phyloP scores from a whole-genome alignment of 2,113 vertebrate genomes.

The Camelus dromedarius region DNA sequence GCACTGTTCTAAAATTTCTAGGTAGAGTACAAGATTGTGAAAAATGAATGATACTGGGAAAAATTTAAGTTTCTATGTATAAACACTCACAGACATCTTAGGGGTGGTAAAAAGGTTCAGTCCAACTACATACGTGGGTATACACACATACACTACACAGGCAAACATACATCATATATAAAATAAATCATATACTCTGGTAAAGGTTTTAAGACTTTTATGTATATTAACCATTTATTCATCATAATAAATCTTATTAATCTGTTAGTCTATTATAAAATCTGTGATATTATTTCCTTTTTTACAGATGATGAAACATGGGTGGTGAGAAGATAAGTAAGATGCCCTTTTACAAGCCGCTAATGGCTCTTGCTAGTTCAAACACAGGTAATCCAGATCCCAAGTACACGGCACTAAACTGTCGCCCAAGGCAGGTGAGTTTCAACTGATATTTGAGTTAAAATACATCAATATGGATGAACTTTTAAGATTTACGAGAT shows the following conservation, averaged over 20 bases:
- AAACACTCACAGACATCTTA: not conserved
- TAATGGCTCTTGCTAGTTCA: not conserved
- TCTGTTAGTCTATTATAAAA: not conserved
- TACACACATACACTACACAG: not conserved
- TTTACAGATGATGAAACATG: not conserved
- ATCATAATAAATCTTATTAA: not conserved
- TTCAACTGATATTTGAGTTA: not conserved
- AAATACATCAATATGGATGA: not conserved
- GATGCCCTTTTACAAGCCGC: not conserved
- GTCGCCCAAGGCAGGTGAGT: not conserved
- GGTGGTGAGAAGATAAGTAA: not conserved
- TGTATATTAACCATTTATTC: not conserved
- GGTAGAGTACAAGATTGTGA: not conserved
- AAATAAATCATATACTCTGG: not conserved
- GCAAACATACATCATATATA: not conserved
- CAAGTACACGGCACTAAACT: not conserved
- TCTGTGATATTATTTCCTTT: not conserved
- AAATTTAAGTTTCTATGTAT: not conserved
- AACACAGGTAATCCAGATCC: not conserved
- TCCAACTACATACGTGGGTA: not conserved
- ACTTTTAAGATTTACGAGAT: not conserved
- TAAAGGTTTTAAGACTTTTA: not conserved
- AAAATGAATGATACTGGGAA: not conserved
- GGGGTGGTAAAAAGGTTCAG: not conserved
- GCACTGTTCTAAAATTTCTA: not conserved